These are phyloP conservation scores for Rhagonycha fulva DNA, from an alignment of 2,888 invertebrate species.

Conservation along the genomic window DNA sequence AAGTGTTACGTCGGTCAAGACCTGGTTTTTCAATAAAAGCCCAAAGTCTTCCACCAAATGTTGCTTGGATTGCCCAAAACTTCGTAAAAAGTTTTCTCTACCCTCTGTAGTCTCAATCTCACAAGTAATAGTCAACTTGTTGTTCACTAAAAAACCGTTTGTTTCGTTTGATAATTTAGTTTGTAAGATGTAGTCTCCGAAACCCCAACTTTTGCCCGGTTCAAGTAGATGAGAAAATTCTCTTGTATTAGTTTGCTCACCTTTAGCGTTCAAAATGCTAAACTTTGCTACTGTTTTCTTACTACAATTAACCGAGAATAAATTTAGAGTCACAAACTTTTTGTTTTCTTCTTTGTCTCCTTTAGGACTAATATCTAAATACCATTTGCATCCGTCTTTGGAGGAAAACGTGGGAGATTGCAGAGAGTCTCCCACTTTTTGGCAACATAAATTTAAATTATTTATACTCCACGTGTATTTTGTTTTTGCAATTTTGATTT, in stretches of 20 bases:
- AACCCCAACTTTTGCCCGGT: background rate
- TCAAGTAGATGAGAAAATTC: rapidly evolving
- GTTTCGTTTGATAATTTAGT: background rate
- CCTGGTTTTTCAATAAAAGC: background rate
- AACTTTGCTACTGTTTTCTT: background rate
- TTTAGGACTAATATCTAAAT: background rate
- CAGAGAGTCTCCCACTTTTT: background rate
- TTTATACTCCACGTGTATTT: background rate
- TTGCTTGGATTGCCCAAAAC: background rate
- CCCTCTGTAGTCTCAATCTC: background rate
- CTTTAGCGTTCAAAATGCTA: background rate
- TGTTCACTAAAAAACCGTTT: background rate
- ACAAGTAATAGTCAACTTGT: background rate
- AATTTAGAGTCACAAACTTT: background rate
- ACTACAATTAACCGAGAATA: background rate
- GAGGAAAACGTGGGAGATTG: background rate
- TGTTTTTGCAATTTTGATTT: background rate
- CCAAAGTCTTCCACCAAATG: background rate
- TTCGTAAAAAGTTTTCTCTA: background rate
- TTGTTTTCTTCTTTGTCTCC: background rate
- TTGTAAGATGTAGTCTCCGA: background rate
- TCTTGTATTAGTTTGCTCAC: background rate
- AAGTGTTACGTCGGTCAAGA: background rate
- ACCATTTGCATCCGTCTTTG: background rate
- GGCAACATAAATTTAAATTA: background rate